A percentile compares a stretch with the other conserved stretches of the same genome.
Evolutionary conservation across 2,113 vertebrate species (phyloP).

Genomic region (Macaca mulatta): DNA sequence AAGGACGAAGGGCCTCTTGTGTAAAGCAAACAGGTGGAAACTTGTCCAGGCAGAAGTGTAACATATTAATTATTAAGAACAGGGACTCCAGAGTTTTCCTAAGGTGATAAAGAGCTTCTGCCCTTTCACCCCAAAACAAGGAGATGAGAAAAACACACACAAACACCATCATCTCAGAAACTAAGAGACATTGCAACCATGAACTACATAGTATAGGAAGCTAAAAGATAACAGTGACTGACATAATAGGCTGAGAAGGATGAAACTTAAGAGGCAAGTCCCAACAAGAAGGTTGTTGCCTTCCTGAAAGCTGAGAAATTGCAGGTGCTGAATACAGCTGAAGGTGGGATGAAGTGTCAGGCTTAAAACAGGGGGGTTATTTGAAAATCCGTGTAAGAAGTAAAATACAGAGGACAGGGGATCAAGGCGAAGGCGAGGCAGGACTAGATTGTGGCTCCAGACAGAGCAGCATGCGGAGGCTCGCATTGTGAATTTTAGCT

Average conservation of each 20-base stretch:
- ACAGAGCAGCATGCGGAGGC: no score
- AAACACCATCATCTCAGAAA: not conserved
- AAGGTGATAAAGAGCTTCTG: constrained; percentile 8
- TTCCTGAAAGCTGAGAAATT: not conserved
- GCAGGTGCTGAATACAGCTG: not conserved
- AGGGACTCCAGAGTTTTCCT: not conserved
- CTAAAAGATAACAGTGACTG: not conserved
- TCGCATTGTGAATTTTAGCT: no score
- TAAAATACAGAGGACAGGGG: no score
- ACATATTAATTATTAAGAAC: not conserved
- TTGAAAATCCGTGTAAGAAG: not conserved
- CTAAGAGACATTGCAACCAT: not conserved
- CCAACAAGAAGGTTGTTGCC: not conserved
- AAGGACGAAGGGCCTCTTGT: not conserved
- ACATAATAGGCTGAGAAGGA: not conserved
- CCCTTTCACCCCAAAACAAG: not conserved
- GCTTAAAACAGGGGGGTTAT: not conserved
- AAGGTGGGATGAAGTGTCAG: not conserved
- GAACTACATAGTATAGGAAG: not conserved
- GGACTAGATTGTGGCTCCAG: no score
- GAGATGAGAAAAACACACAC: not conserved
- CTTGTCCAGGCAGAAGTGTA: not conserved
- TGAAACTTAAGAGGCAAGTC: not conserved
- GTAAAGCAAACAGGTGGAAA: not conserved
- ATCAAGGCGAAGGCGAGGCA: no score